Conservation (phyloP, 2,797 vertebrate genomes). For the Acropternis orthonyx region DNA sequence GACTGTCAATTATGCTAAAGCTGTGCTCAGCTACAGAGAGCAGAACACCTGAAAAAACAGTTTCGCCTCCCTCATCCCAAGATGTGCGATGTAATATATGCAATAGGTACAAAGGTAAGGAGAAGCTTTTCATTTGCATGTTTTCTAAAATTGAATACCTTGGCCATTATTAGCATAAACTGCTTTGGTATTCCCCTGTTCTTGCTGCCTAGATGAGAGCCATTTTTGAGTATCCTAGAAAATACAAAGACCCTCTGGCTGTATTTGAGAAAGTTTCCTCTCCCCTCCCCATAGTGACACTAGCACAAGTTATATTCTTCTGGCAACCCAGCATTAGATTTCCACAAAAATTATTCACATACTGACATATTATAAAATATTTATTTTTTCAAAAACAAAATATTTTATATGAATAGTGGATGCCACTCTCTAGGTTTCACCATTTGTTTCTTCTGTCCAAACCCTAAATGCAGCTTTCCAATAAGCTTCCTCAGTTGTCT, state of each 20-base stretch:
- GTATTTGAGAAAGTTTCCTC: not conserved
- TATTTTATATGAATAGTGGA: not conserved
- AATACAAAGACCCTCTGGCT: not conserved
- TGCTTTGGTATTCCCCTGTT: not conserved
- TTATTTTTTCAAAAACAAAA: not conserved
- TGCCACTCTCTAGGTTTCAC: not conserved
- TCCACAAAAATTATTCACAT: not conserved
- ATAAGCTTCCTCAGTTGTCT: not conserved
- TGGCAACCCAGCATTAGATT: not conserved
- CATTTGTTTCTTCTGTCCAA: not conserved
- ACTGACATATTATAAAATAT: not conserved
- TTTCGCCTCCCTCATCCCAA: not conserved
- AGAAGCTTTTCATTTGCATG: not conserved
- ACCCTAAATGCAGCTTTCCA: not conserved
- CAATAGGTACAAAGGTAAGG: not conserved
- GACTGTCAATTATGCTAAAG: not conserved
- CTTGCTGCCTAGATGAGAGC: not conserved
- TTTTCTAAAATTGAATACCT: not conserved
- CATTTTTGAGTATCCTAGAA: not conserved
- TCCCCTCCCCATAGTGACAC: not conserved
- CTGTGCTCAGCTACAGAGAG: not conserved
- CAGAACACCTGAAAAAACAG: not conserved
- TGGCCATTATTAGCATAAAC: not conserved
- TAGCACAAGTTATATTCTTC: not conserved
- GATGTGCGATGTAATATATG: not conserved